Evolutionary conservation across 1,140 invertebrate species (phyloP), one percentile per base, ranked within the genome.

Genomic region (Telenomus remus): DNA sequence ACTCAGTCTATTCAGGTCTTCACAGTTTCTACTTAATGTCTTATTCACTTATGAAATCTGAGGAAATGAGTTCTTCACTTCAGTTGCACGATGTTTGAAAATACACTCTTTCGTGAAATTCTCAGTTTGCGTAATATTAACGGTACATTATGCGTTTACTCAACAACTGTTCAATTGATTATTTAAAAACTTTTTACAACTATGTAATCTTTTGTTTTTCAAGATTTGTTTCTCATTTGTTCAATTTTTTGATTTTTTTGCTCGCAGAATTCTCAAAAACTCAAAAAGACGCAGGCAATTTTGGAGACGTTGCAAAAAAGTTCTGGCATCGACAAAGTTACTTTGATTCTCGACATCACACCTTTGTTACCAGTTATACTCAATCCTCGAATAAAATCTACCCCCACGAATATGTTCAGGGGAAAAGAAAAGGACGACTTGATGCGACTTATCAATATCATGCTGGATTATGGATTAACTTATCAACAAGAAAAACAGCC

Each of bases 401-500:
- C 96, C 64, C 86, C 83, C 74, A 78, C 91, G 10, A 92, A 96
- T 89, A 84, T 97, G 47, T 96, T 94, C 84, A 94, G 91, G 39
- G 82, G 91, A 43, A 87, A 89, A 76, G 97, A 98, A 86, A 95
- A 94, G 73, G 88, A 89, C 13, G 91, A 93, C 44, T 82, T 98
- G 10, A 80, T 85, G 0, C 87, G 91, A 15, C 91, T 96, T n/a
- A 92, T 98, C 0, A 89, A 92, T 57, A 90, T 94, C 0, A 96
- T 98, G 95, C 91, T 97, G 35, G 93, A 96, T 81, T 96, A 97
- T 83, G 96, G 96, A 68, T 87, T 99, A 51, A 94, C 92, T 14
- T 97, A 96, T 85, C 89, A 92, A 0, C 97, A 98, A 86, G 92
- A 95, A 57, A 92, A 93, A 47, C 90, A 89, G 4, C 74, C 85